Evolutionary conservation across 2,888 invertebrate species (phyloP).

Genomic region (Ophion obscuratus): DNA sequence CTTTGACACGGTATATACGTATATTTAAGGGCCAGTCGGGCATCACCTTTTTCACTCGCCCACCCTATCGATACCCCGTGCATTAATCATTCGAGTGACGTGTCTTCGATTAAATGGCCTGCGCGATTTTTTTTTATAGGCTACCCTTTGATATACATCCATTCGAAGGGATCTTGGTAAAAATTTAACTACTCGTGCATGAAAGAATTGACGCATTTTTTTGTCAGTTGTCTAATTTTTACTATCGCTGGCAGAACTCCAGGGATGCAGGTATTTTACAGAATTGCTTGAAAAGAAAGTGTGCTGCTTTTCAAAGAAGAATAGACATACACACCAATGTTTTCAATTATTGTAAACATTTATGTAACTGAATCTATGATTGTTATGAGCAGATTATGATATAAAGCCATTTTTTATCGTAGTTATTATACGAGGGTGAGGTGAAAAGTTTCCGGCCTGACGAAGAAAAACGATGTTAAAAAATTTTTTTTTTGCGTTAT

Average conservation of each 20-base stretch:
- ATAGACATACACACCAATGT: not conserved
- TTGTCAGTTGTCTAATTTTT: not conserved
- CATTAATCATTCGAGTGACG: constrained; percentile 34
- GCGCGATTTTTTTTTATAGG: constrained; percentile 1
- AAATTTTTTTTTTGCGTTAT: too few species aligned
- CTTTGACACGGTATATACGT: constrained; percentile 3
- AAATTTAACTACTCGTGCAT: not conserved
- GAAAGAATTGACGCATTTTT: not conserved
- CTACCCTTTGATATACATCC: not conserved
- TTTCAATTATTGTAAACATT: not conserved
- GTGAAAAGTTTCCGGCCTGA: too few species aligned
- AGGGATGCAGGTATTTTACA: not conserved
- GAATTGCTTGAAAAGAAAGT: not conserved
- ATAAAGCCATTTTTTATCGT: not conserved
- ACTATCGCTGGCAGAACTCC: not conserved
- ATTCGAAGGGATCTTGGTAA: not conserved
- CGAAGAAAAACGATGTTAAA: too few species aligned
- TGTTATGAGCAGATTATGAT: not conserved
- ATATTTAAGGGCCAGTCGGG: not conserved
- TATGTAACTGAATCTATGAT: not conserved
- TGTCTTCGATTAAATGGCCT: constrained; percentile 18
- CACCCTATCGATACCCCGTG: constrained; percentile 11
- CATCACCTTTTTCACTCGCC: not conserved
- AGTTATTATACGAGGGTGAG: too few species aligned
- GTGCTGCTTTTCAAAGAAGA: not conserved